Conservation (phyloP, 2,113 vertebrate genomes). For the Phainopepla nitens region DNA sequence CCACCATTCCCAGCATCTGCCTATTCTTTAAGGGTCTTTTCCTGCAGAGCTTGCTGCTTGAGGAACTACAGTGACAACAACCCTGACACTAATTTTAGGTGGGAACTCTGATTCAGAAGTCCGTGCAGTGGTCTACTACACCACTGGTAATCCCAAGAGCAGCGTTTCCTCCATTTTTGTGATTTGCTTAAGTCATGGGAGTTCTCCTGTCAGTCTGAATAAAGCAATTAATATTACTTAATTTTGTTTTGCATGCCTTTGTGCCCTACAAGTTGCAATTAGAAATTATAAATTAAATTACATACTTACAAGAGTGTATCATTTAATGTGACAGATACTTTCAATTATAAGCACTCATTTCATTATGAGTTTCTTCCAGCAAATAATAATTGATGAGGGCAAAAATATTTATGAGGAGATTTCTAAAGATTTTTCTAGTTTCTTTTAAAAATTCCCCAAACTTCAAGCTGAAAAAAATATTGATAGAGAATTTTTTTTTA, state of each 20-base stretch:
- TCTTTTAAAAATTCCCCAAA: not conserved
- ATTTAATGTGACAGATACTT: not conserved
- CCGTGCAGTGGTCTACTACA: not conserved
- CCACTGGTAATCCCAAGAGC: accelerated
- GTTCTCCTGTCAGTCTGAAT: not conserved
- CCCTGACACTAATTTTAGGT: not conserved
- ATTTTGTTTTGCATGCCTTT: not conserved
- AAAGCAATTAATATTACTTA: not conserved
- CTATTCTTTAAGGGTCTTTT: not conserved
- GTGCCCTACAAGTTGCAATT: not conserved
- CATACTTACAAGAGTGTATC: not conserved
- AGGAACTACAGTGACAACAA: accelerated
- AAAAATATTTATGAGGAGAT: not conserved
- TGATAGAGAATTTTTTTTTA: not conserved
- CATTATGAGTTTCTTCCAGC: not conserved
- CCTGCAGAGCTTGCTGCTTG: not conserved
- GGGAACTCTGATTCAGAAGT: not conserved
- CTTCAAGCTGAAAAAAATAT: not conserved
- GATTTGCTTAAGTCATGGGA: not conserved
- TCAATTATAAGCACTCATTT: not conserved
- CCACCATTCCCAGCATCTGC: not conserved
- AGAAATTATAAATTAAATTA: not conserved
- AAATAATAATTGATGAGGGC: not conserved
- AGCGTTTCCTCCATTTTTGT: not conserved
- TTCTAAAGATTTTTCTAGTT: not conserved